These are phyloP conservation scores for Philereme transversata DNA, from an alignment of 2,888 invertebrate genomes.

Conservation along the genomic window DNA sequence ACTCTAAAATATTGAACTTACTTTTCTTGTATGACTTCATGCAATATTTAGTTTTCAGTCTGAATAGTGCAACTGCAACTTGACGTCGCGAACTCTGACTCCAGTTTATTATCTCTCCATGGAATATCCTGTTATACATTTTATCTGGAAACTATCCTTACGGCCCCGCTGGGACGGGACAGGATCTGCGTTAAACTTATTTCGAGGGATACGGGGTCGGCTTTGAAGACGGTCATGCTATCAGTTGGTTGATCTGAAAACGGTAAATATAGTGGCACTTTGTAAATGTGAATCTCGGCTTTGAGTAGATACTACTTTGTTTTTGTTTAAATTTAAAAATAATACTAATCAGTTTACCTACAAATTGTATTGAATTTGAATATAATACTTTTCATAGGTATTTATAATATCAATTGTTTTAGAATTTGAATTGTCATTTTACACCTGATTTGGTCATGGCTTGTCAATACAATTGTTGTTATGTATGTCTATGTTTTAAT, in stretches of 20 bases:
- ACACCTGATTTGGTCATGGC: neutral
- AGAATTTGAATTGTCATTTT: neutral
- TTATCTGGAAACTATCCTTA: constrained; percentile 20
- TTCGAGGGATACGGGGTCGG: constrained; percentile 3
- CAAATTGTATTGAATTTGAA: no score
- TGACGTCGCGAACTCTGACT: neutral
- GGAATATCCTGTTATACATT: constrained; percentile 12
- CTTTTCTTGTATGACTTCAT: no score
- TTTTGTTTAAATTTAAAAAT: no score
- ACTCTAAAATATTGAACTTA: no score
- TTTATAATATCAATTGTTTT: no score
- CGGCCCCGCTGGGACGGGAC: constrained; percentile 12
- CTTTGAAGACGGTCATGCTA: constrained; percentile 28
- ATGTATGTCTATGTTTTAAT: no score
- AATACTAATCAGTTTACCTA: no score
- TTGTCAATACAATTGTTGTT: no score
- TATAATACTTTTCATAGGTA: no score
- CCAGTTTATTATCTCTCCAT: constrained; percentile 5
- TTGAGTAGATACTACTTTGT: neutral
- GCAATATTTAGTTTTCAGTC: no score
- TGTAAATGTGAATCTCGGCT: neutral
- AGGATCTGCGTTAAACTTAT: constrained; percentile 20
- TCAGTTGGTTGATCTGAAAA: constrained; percentile 14
- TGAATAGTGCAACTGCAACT: no score
- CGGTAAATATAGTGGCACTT: neutral